Evolutionary conservation across 2,888 invertebrate genomes (phyloP), one percentile per base, ranked within the genome.

Genomic region (Drosophila helvetica): DNA sequence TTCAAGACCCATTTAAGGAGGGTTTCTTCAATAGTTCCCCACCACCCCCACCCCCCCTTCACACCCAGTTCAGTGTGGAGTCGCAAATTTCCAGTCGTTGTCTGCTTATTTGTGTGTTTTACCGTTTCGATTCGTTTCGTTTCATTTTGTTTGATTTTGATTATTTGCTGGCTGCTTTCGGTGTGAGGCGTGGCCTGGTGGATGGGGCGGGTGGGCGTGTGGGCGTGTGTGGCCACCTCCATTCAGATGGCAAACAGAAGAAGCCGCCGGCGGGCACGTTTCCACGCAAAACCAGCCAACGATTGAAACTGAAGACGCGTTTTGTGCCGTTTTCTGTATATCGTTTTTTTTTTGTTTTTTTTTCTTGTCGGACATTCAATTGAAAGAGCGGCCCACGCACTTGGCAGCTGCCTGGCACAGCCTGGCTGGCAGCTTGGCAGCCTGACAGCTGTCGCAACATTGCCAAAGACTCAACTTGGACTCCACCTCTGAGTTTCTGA

Each of bases 361-460:
- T 12, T 50, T 69, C 22, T 22, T 22, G 27, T 77, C 67, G 82
- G 82, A 85, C 82, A 79, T 73, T 59, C 65, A 59, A 59, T 70
- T 72, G 60, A 56, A 60, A 48, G 22, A n/a, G 38, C 43, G 30
- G 55, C 59, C 69, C 68, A 67, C 77, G 50, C 62, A 62, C 45
- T 60, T 45, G 27, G 52, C 45, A 25, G 46, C 46, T 46, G 38
- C 15, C 38, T 15, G 33, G 22, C 30, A 30, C 45, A 55, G 19
- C 30, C 25, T 33, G 33, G 22, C 22, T 38, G 38, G 38, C 52
- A 33, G 33, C 18, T 7, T 43, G 43, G 38, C 30, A 33, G 67
- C 75, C 72, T 80, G 82, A 77, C 78, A 81, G 79, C 84, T 81
- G 83, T 83, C 78, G 80, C 78, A 79, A 77, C 79, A 79, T 76